Percentiles rank a stretch among this genome's conserved stretches.
Conservation (phyloP, 2,113 vertebrate genomes). For the Varanus salvator region DNA sequence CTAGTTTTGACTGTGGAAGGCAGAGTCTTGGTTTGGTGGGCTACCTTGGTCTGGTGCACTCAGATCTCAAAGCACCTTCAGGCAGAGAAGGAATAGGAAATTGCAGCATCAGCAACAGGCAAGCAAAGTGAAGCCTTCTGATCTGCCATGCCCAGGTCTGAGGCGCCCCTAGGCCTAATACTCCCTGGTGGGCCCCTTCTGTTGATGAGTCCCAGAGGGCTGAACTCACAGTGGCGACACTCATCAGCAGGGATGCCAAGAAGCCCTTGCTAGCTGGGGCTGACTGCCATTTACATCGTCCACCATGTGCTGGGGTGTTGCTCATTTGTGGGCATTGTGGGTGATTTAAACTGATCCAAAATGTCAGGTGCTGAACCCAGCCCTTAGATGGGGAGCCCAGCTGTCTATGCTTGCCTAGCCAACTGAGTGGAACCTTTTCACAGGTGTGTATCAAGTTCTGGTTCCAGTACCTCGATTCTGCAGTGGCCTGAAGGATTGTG, state of each 20-base stretch:
- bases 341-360: neutral
- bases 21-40: neutral
- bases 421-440: neutral
- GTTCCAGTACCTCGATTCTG: neutral
- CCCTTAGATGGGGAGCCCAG: neutral
- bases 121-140: neutral
- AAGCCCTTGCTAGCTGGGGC: neutral
- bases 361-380: neutral
- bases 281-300: no score
- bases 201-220: no score
- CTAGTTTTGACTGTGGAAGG: neutral
- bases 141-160: neutral
- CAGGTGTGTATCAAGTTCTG: neutral
- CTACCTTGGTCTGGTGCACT: neutral
- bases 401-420: neutral
- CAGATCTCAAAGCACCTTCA: neutral
- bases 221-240: neutral
- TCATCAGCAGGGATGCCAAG: no score
- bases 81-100: neutral
- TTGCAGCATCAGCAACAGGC: neutral
- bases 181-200: no score
- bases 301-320: neutral
- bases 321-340: neutral
- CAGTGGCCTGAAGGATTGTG: neutral
- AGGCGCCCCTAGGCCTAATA: neutral